Evolutionary conservation across 2,113 vertebrate genomes (phyloP).

Genomic region (Istiophorus platypterus): DNA sequence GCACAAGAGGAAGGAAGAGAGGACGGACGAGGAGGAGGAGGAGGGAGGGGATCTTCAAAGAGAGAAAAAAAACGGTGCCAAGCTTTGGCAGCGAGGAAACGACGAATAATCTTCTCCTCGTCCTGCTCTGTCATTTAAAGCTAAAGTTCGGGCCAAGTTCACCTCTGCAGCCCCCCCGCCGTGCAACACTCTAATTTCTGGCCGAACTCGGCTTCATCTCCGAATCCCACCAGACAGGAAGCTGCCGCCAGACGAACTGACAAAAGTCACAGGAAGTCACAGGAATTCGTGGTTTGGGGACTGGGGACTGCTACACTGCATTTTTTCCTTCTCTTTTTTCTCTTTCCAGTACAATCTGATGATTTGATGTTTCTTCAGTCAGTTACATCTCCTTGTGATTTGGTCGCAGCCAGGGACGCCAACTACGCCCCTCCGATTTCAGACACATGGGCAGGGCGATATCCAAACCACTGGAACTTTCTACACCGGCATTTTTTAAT

Average conservation of each 20-base stretch:
- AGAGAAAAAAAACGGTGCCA: slow-evolving; percentile 22
- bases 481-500: slow-evolving; percentile 71
- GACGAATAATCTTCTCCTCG: slow-evolving; percentile 26
- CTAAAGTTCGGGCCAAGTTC: neutral
- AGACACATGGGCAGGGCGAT: slow-evolving; percentile 54
- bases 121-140: slow-evolving; percentile 53
- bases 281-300: slow-evolving; percentile 31
- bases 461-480: slow-evolving; percentile 68
- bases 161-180: slow-evolving; percentile 24
- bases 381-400: neutral
- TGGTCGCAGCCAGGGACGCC: slow-evolving; percentile 18
- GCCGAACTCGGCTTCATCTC: slow-evolving; percentile 26
- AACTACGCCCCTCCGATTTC: slow-evolving; percentile 45
- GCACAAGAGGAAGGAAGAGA: slow-evolving; percentile 34
- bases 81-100: slow-evolving; percentile 34
- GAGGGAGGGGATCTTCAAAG: slow-evolving; percentile 60
- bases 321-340: neutral
- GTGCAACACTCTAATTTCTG: neutral
- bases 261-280: slow-evolving; percentile 35
- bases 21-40: slow-evolving; percentile 17
- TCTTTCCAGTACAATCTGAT: slow-evolving; percentile 2
- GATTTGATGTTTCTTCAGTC: slow-evolving; percentile 19
- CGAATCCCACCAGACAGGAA: slow-evolving; percentile 42
- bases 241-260: slow-evolving; percentile 17
- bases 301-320: neutral